These are phyloP conservation scores for Lasiommata megera DNA, from an alignment of 2,888 invertebrate genomes.

Conservation along the genomic window DNA sequence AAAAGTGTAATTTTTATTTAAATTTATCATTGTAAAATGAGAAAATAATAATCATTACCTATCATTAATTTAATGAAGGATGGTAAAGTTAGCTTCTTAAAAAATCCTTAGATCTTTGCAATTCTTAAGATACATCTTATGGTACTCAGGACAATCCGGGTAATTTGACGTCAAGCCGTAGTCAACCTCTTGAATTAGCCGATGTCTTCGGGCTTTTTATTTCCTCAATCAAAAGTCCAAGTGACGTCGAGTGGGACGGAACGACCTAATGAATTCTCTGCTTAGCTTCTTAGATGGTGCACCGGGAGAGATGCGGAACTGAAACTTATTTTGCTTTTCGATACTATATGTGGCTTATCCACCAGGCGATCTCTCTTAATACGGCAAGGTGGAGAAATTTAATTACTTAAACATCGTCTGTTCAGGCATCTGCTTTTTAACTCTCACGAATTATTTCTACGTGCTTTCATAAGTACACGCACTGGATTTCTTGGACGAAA, in stretches of 20 bases:
- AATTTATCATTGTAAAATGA: no score
- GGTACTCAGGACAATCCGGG: constrained; percentile 49
- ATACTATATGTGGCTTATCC: no score
- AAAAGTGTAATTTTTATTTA: no score
- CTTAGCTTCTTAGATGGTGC: constrained; percentile 44
- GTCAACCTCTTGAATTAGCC: constrained; percentile 63
- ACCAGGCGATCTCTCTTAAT: no score
- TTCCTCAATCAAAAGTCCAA: constrained; percentile 76
- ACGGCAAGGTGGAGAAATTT: no score
- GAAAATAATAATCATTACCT: no score
- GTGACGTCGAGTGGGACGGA: constrained; percentile 64
- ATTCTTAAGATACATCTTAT: constrained; percentile 8
- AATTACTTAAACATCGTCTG: no score
- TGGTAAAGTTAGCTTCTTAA: background rate
- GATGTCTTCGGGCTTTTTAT: constrained; percentile 68
- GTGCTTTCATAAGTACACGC: no score
- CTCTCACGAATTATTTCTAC: no score
- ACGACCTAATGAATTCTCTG: constrained; percentile 73
- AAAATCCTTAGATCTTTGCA: background rate
- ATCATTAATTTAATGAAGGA: no score
- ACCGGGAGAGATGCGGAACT: constrained; percentile 20
- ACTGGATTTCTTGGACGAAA: no score
- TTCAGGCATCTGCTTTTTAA: no score
- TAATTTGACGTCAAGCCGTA: constrained; percentile 61
- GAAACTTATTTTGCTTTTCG: constrained; percentile 25